Base-by-base conservation (phyloP, 2,113 vertebrate species). In the Echinops telfairi region DNA sequence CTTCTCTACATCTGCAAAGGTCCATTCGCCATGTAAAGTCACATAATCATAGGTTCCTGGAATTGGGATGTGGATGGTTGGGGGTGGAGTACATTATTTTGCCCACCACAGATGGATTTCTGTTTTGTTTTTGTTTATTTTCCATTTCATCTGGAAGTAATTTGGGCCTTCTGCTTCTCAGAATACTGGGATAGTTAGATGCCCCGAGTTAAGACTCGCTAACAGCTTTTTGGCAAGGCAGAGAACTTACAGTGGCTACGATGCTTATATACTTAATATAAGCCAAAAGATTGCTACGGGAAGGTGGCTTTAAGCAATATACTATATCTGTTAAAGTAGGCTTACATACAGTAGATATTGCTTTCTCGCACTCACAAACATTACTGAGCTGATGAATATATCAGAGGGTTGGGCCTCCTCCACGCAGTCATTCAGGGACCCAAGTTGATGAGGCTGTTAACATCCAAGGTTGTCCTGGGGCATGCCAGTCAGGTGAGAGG, bases 91-190 rank as follows among this genome's bases (percentile, higher is more conserved):
- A 10, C 2, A 79, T 31, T 82, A 79, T 62, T 82, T 38, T 80
- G 33, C 78, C 88, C 53, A 79, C 58, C 82, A 80, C 68, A 80
- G 77, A 95, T 62, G 85, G 80, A 53, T 83, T 91, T 94, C 88
- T 95, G 36, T 33, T 92, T 92, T 94, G 62, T 88, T 93, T 93
- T 83, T 82, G 90, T 91, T 95, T 96, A 89, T 94, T 94, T 96
- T 95, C 84, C 75, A 81, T 89, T 88, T 96, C 87, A 94, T 76
- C 91, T 97, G 82, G 79, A 96, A 94, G 85, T 91, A 89, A 95
- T 90, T 85, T 95, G 70, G 91, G 58, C 80, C 57, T 86, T 94
- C 33, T 90, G 78, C 70, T 90, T 75, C 83, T 95, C 91, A 88
- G 94, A 91, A 97, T 71, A 53, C 81, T 89, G 92, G 87, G 57